These are phyloP conservation scores for Trichopria drosophilae DNA, from an alignment of 2,888 invertebrate genomes.

Conservation along the genomic window DNA sequence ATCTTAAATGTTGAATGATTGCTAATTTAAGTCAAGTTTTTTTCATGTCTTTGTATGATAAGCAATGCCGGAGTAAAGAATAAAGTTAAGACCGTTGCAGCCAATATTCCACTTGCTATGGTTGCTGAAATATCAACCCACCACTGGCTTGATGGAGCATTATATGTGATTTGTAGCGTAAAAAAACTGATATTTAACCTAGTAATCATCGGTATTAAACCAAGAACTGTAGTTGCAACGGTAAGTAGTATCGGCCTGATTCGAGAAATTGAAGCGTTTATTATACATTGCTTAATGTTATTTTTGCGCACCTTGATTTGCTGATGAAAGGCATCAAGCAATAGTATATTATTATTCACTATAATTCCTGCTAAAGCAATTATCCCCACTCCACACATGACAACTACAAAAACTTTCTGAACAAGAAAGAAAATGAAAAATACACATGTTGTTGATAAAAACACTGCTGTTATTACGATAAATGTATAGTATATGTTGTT, in stretches of 20 bases:
- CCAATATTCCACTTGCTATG: conserved; percentile 16
- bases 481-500: conserved; percentile 18
- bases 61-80: conserved; percentile 21
- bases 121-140: conserved; percentile 16
- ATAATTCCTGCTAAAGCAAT: conserved; percentile 21
- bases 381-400: conserved; percentile 21
- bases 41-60: conserved; percentile 23
- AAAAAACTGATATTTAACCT: conserved; percentile 19
- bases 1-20: conserved; percentile 22
- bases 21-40: conserved; percentile 24
- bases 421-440: conserved; percentile 18
- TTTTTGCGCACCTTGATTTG: conserved; percentile 21
- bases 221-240: conserved; percentile 21
- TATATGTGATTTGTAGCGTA: conserved; percentile 20
- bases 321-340: conserved; percentile 20
- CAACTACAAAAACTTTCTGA: conserved; percentile 16
- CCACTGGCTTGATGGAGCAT: conserved; percentile 21
- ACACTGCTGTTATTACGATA: conserved; percentile 22
- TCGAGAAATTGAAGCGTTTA: conserved; percentile 22
- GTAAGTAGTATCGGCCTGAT: conserved; percentile 20
- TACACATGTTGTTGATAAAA: conserved; percentile 19
- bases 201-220: conserved; percentile 19
- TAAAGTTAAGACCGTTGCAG: conserved; percentile 19
- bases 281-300: conserved; percentile 22
- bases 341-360: conserved; percentile 23